Conservation (phyloP, 2,797 vertebrate genomes). For the Halcyon badia region DNA sequence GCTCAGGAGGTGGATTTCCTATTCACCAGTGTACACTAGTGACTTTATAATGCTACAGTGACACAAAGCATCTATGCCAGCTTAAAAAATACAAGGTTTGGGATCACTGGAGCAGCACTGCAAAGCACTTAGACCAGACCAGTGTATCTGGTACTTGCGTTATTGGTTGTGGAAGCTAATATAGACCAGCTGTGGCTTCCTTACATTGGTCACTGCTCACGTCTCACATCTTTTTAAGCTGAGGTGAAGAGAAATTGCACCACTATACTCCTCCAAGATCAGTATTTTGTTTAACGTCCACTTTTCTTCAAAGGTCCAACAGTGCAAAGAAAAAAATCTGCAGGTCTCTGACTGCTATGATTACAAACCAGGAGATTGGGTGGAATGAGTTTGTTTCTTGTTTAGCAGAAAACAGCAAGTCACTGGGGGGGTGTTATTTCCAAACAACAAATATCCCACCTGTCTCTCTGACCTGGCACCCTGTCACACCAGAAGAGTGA, state of each 20-base stretch:
- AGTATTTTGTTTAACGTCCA: not conserved
- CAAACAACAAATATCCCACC: slow-evolving; percentile 13
- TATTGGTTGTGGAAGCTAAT: not conserved
- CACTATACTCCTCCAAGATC: not conserved
- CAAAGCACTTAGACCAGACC: not conserved
- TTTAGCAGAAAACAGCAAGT: not conserved
- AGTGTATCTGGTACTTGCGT: not conserved
- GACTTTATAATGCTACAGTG: not conserved
- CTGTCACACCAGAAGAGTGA: not conserved
- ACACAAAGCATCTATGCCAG: not conserved
- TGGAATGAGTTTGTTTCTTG: not conserved
- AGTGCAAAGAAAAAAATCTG: not conserved
- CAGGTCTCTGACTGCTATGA: not conserved
- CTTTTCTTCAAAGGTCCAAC: not conserved
- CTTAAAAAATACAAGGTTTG: not conserved
- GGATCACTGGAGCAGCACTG: not conserved
- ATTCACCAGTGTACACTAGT: not conserved
- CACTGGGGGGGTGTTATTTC: not conserved
- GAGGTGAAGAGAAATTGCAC: not conserved
- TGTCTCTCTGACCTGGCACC: slow-evolving; percentile 1
- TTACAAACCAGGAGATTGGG: accelerated
- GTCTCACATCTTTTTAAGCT: not conserved
- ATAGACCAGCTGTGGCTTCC: not conserved
- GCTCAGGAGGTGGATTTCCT: slow-evolving; percentile 11
- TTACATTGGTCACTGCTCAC: not conserved